Conservation (phyloP, 2,113 vertebrate species). For the Pristiophorus japonicus region DNA sequence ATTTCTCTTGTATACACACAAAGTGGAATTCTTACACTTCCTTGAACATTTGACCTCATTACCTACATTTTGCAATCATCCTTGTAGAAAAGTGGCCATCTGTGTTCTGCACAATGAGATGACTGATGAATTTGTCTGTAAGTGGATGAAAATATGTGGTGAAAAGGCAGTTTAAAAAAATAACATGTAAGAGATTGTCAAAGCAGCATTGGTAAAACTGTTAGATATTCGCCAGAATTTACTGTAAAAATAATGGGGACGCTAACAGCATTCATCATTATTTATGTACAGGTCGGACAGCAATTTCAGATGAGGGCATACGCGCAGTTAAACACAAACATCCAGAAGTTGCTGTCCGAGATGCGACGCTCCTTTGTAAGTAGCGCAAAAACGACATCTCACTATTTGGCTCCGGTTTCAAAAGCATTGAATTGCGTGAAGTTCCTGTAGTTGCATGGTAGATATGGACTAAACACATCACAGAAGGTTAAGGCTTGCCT, state of each 20-base stretch:
- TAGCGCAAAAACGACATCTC: not conserved
- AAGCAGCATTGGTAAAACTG: not conserved
- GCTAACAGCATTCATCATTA: not conserved
- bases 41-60: not conserved
- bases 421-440: not conserved
- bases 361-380: not conserved
- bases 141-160: not conserved
- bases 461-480: not conserved
- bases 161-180: not conserved
- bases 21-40: not conserved
- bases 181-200: not conserved
- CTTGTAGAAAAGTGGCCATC: not conserved
- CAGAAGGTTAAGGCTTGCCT: no score
- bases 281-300: not conserved
- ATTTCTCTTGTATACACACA: not conserved
- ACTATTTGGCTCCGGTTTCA: not conserved
- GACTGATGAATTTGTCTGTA: not conserved
- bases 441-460: not conserved
- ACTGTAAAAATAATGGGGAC: not conserved
- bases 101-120: not conserved
- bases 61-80: not conserved
- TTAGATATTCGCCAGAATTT: not conserved
- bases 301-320: not conserved
- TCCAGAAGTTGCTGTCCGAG: no score
- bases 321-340: not conserved